Conservation (phyloP, 2,797 vertebrate genomes). For the Melanitta fusca region DNA sequence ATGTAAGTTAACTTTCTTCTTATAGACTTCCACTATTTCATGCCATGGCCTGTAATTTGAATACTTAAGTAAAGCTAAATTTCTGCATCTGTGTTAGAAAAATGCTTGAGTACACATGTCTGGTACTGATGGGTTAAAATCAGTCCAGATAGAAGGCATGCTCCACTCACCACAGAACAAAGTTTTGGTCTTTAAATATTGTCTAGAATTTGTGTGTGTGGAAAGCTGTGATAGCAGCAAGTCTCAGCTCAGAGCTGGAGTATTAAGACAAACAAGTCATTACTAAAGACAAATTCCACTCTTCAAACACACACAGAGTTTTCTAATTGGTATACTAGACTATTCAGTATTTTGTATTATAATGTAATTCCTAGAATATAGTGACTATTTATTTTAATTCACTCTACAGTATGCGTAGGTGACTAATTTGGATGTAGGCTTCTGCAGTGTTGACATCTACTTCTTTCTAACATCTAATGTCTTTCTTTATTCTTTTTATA, state of each 20-base stretch:
- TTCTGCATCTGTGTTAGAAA: not conserved
- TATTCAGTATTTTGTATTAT: not conserved
- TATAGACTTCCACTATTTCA: not conserved
- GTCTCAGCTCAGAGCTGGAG: not conserved
- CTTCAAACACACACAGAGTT: not conserved
- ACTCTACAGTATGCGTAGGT: not conserved
- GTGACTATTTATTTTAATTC: not conserved
- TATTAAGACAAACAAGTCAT: not conserved
- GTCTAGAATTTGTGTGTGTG: not conserved
- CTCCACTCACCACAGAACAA: not conserved
- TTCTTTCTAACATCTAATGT: not conserved
- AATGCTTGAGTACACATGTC: not conserved
- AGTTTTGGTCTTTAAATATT: not conserved
- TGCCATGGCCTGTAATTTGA: not conserved
- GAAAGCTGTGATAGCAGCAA: not conserved
- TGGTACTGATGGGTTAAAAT: not conserved
- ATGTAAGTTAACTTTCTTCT: not conserved
- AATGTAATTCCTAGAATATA: not conserved
- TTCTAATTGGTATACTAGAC: not conserved
- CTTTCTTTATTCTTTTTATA: constrained; percentile 72
- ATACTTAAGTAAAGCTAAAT: not conserved
- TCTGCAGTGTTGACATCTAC: not conserved
- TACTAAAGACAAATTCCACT: not conserved
- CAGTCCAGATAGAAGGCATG: not conserved
- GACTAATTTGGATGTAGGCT: not conserved